Evolutionary conservation across 2,797 vertebrate genomes (phyloP), one percentile per base, ranked within the genome.

Genomic region (Oceanodroma leucorhoa): DNA sequence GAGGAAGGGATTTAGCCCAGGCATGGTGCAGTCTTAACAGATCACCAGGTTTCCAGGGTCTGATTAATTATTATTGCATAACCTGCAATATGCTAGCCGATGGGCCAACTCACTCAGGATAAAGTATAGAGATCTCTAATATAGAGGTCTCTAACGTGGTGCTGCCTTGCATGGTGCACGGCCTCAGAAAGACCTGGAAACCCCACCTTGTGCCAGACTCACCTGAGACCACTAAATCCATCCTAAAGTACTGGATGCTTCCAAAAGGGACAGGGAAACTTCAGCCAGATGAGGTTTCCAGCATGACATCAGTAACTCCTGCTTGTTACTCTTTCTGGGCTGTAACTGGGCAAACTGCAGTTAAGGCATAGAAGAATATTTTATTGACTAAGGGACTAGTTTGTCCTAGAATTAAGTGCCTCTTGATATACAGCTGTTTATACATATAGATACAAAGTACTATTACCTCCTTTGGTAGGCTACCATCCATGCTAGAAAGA

Each of bases 61-160:
- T 51, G 24, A 21, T 77, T 14, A 2, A 3, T 58, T 79, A 2
- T 27, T 5, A 5, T 16, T 67, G 22, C 6, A 5, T 22, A 43
- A 9, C 61, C 11, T 38, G 19, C 40, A 38, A 2, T 36, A 23
- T 13, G 26, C 13, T 40, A 75, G 48, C 7, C 7, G 5, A 36
- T 12, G 17, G 24, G 14, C 30, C 38, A 51, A 50, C 19, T 65
- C 19, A 5, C 40, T 32, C 40, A 18, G 60, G 62, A 26, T 7
- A 14, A 30, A 48, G 21, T 17, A 10, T 6, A 26, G 38, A 29
- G 10, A 11, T 75, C 27, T 83, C 36, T 23, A 9, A 15, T 17
- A 8, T 6, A 26, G 38, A 29, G 10, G 10, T 75, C 27, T 83
- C 36, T 23, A 9, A 15, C 1, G 0, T 2, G 7, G 41, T 46